Percentiles rank a stretch among this genome's conserved stretches.
Conservation (phyloP, 2,113 vertebrate species). For the Struthidea cinerea region DNA sequence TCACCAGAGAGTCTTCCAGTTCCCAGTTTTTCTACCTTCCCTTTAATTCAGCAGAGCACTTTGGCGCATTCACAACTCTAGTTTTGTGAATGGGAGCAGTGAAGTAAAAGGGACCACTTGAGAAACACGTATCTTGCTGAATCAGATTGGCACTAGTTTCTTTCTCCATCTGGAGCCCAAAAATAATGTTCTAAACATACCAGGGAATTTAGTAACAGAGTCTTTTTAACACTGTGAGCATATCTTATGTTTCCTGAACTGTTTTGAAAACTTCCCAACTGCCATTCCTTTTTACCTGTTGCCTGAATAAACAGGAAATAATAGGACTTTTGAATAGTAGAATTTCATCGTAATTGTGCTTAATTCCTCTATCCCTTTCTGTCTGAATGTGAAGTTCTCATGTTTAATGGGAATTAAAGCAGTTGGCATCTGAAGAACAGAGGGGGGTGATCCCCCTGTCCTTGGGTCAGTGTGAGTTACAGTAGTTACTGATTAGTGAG, state of each 20-base stretch:
- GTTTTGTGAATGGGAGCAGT: background rate
- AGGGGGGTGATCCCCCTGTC: background rate
- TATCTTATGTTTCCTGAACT: background rate
- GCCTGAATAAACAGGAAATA: background rate
- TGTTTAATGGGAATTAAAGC: background rate
- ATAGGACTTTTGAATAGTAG: background rate
- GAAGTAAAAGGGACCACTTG: background rate
- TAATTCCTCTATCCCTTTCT: background rate
- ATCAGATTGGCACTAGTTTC: background rate
- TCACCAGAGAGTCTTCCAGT: background rate
- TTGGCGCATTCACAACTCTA: background rate
- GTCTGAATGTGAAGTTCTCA: background rate
- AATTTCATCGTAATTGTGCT: background rate
- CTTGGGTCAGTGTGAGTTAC: background rate
- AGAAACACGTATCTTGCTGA: background rate
- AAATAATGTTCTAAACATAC: constrained; percentile 5
- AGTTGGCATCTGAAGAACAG: background rate
- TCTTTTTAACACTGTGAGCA: background rate
- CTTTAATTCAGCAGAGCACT: background rate
- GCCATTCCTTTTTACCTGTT: background rate
- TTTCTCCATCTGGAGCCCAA: constrained; percentile 14
- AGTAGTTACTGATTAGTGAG: background rate
- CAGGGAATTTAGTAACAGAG: background rate
- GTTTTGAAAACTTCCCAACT: background rate
- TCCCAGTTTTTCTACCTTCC: background rate